Base-by-base conservation (phyloP, 2,888 invertebrate genomes). In the Drosophila glabriapex region DNA sequence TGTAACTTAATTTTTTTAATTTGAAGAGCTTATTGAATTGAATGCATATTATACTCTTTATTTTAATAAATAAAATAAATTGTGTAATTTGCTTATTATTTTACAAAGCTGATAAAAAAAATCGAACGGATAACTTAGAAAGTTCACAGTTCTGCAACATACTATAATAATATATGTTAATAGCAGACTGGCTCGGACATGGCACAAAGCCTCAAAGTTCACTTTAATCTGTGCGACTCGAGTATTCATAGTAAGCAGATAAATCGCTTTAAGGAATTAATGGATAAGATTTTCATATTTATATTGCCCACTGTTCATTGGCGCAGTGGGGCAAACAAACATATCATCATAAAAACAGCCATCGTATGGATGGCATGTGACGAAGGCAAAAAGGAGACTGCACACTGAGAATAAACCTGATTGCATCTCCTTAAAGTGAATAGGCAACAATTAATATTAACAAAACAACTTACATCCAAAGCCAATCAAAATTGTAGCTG, bases 261-360 rank as follows among this genome's bases (percentile, higher is more conserved):
- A 46, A 46, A 16, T 46, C 46, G 46, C 25, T 16, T 46, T 16
- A 7, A 22, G 7, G 7, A 16, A 16, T 46, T 46, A 7, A 46
- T 7, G 7, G 16, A 46, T 4, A 22, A 12, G 25, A 33, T 49
- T 35, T 49, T 4, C 22, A 35, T 52, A 52, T n/a, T 5, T 29
- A 14, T 54, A 9, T 28, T 25, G 25, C 31, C 66, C 82, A 82
- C 78, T 75, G 82, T 80, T n/a, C 64, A 59, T n/a, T 52, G 49
- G 14, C 53, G 60, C 75, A 71, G 54, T 81, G 67, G 69, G 68
- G 49, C 66, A 69, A 76, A 66, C 72, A 82, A 64, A 70, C 67
- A 80, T 81, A 72, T 73, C 66, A 66, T 77, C 73, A 77, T 68
- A 77, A 67, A 76, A 80, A 73, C 76, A 73, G 66, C 16, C 52